Base-by-base conservation (phyloP, 2,888 invertebrate species). In the Saturnia pavonia region DNA sequence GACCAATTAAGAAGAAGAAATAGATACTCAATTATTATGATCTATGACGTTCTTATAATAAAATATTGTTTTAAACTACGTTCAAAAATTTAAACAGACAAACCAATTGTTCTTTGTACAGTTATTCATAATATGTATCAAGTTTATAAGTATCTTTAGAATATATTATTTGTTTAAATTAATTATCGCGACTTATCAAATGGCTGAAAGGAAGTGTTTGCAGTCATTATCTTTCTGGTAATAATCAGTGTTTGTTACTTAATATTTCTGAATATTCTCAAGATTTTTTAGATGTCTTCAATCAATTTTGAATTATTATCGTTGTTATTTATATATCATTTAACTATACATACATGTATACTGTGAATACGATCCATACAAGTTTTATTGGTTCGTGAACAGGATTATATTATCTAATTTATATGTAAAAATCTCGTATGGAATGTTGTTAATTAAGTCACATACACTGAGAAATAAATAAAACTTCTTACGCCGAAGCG, bases 391-490 rank as follows among this genome's bases (percentile, higher is more conserved):
- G 75, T 75, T 69, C 67, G 60, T 69, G 70, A 65, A 69, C 73
- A 71, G 45, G 70, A 67, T 70, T 70, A 25, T 40, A 22, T 54
- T 27, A 63, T 63, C 74, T 75, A 76, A 80, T 81, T 77, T 76
- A 76, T 76, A 75, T 77, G 77, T 78, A 78, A 75, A 79, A 80
- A 80, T 78, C 75, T 77, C 70, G 78, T 70, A 67, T 74, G 75
- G 80, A 83, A 83, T 85, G 79, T 78, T 70, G 77, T 73, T 80
- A 77, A 80, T 80, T 80, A 77, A 78, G 79, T 79, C 73, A 77
- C 75, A 71, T 74, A 70, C 72, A 63, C 60, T 27, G 57, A 73
- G 54, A 73, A 70, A 67, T 75, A 72, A 73, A 75, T 51, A 27
- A 60, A 60, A 60, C 57, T 60, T 60, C 27, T 27, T 60, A 27